Evolutionary conservation across 1,140 invertebrate species (phyloP).

Genomic region (Dufourea novaeangliae): DNA sequence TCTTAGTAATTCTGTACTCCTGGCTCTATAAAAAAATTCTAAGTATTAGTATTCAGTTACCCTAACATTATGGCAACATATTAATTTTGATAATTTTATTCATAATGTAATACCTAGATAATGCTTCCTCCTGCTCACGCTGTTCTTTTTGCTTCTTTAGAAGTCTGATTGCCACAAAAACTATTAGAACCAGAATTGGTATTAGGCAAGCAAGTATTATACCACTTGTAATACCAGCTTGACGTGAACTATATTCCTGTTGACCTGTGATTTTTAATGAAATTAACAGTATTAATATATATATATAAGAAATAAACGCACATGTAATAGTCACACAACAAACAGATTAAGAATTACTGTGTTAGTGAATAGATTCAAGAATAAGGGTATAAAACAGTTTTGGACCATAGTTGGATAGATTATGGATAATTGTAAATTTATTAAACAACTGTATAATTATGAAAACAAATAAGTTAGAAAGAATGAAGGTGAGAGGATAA

Average conservation of each 20-base stretch:
- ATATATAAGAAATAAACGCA: not conserved
- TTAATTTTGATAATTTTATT: not conserved
- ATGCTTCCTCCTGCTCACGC: constrained; percentile 80
- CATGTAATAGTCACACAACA: not conserved
- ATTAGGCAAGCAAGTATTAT: constrained; percentile 89
- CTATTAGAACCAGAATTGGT: constrained; percentile 87
- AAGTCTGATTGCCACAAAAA: constrained; percentile 87
- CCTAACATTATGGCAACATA: not conserved
- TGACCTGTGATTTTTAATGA: constrained; percentile 82
- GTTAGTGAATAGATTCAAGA: not conserved
- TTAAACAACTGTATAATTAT: not conserved
- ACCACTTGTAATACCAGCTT: constrained; percentile 89
- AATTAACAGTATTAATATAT: constrained; percentile 21
- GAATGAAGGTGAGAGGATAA: constrained; percentile 39
- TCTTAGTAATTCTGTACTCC: constrained; percentile 72
- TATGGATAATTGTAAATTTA: too few relatives aligned
- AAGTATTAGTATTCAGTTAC: not conserved
- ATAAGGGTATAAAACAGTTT: not conserved
- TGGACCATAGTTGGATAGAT: not conserved
- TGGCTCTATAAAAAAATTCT: constrained; percentile 63
- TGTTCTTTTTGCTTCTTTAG: constrained; percentile 83
- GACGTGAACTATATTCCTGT: constrained; percentile 89
- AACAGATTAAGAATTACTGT: not conserved
- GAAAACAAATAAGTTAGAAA: not conserved
- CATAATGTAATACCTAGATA: constrained; percentile 67